Base-by-base conservation (phyloP, 2,888 invertebrate species). In the Nasonovia ribisnigri region DNA sequence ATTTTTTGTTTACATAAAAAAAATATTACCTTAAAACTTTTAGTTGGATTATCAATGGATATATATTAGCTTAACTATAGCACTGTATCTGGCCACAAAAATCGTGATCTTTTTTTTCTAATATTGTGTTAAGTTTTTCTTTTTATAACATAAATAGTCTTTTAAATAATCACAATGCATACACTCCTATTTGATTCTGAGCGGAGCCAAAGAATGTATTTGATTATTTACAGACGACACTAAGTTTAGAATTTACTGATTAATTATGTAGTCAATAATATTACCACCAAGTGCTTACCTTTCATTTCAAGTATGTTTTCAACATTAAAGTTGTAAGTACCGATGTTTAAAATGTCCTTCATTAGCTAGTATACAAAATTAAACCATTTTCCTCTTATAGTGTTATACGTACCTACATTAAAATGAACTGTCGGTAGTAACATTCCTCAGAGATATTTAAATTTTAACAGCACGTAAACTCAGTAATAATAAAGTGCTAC, bases 391-490 rank as follows among this genome's bases (percentile, higher is more conserved):
- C 16, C 48, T 48, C 87, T 42, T n/a, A 11, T 6, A 26, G 24
- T 77, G 8, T 57, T 36, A 36, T 10, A 8, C 46, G 26, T 24
- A 67, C n/a, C 20, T 67, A 90, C 60, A 92, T 92, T 87, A 92
- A 92, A 67, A 87, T 87, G 20, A 92, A 92, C 67, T 48, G 16
- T 87, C 29, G 10, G 48, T 42, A 92, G 60, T 92, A 92, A 92
- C 48, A 48, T 88, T 88, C 42, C 67, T 67, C 87, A 20, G 51
- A 29, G 87, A 92, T 51, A 92, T 88, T 92, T 67, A 87, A 84
- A 84, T 91, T 91, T 84, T 51, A 51, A 51, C 84, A 92, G 67
- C 51, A 87, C 90, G 54, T 84, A 90, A 54, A 90, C 84, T 84
- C 11, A 46, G 54, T 26, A 60, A 57, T 60, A 60, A 89, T 57